Evolutionary conservation across 2,888 invertebrate genomes (phyloP).

Genomic region (Agrochola litura): DNA sequence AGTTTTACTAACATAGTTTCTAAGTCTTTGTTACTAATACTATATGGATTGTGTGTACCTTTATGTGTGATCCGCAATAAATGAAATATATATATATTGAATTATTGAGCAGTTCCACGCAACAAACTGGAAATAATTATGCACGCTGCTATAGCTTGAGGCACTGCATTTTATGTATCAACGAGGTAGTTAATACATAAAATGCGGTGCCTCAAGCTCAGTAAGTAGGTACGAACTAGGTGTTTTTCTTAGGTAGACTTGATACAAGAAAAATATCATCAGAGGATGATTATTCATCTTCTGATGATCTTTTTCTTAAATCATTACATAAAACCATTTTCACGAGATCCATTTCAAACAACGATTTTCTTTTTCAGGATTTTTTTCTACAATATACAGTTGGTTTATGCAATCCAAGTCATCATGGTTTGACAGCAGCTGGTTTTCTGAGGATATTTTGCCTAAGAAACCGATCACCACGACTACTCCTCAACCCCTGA

Average conservation of each 20-base stretch:
- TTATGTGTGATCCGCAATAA: too few relatives aligned
- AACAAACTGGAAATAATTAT: constrained; percentile 37
- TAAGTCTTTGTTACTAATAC: too few relatives aligned
- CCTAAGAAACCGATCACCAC: constrained; percentile 76
- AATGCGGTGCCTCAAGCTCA: too few relatives aligned
- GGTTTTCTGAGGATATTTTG: constrained; percentile 81
- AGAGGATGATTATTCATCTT: not conserved
- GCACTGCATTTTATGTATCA: not conserved
- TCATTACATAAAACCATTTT: too few relatives aligned
- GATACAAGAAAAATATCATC: too few relatives aligned
- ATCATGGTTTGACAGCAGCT: constrained; percentile 87
- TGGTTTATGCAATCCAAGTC: constrained; percentile 80
- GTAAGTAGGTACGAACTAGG: too few relatives aligned
- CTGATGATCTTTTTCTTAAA: too few relatives aligned
- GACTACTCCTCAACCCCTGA: constrained; percentile 73
- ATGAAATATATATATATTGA: too few relatives aligned
- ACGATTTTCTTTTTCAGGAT: constrained; percentile 71
- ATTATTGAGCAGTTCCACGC: constrained; percentile 53
- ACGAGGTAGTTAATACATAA: too few relatives aligned
- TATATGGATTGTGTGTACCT: too few relatives aligned
- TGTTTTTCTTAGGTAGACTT: too few relatives aligned
- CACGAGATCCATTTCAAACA: not conserved
- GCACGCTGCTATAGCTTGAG: constrained; percentile 3
- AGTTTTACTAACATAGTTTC: too few relatives aligned
- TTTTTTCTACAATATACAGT: constrained; percentile 80